Conservation (phyloP, 2,888 invertebrate genomes). For the Sinelater perroti region DNA sequence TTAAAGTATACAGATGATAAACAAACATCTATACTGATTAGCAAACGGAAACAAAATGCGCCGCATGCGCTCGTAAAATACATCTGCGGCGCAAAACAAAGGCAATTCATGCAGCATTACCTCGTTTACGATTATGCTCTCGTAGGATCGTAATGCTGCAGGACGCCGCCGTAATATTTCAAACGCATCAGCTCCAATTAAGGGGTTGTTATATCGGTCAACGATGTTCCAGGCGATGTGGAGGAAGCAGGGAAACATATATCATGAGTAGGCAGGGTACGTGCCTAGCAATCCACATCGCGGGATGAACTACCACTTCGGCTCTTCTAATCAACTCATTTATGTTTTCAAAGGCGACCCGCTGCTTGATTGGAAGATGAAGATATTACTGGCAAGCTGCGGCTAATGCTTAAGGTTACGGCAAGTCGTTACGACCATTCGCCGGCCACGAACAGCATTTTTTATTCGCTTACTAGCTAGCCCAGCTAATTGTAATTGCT, state of each 20-base stretch:
- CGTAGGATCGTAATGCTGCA: background rate
- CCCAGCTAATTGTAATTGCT: too few species aligned
- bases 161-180: slow-evolving; percentile 11
- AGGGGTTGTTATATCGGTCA: slow-evolving; percentile 16
- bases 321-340: slow-evolving; percentile 28
- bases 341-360: slow-evolving; percentile 22
- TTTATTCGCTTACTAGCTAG: too few species aligned
- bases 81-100: too few species aligned
- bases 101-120: too few species aligned
- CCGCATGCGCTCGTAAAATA: too few species aligned
- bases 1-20: too few species aligned
- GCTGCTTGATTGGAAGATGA: background rate
- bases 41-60: too few species aligned
- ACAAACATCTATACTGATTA: too few species aligned
- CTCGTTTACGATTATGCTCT: too few species aligned
- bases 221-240: slow-evolving; percentile 11
- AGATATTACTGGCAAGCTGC: background rate
- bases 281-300: slow-evolving; percentile 29
- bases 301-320: slow-evolving; percentile 27
- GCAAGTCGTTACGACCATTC: background rate
- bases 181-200: slow-evolving; percentile 25
- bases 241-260: slow-evolving; percentile 28
- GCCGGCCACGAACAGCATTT: too few species aligned
- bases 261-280: slow-evolving; percentile 29
- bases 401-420: background rate